Base-by-base conservation (phyloP, 1,140 invertebrate species). In the Lasioglossum albipes region DNA sequence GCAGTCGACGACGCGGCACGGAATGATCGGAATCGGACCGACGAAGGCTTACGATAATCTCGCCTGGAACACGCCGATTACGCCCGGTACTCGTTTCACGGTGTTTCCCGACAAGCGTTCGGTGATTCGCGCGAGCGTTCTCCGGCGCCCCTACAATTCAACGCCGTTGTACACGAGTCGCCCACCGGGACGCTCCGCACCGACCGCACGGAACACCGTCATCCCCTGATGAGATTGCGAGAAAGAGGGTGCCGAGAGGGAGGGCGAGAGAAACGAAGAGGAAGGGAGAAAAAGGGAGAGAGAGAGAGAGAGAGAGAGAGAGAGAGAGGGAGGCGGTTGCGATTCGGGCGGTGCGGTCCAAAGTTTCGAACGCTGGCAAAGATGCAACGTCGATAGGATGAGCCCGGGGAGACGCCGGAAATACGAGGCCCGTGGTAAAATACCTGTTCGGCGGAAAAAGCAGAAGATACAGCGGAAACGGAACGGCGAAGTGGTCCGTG, bases 31-130 rank as follows among this genome's bases (percentile, higher is more conserved):
- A 54, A 41, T 67, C 77, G 52, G 45, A 52, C 68, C 45, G 49
- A n/a, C 49, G 77, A 79, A 79, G 45, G 77, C 77, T 79, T 79
- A 79, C 77, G 77, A 79, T 79, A 79, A 79, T 79, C 77, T 74
- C 52, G 77, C 41, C 20, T 66, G 52, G 70, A 73, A 74, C 77
- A 79, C 77, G 71, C 41, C 77, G 70, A 79, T 74, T 79, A 79
- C 77, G 22, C 62, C 45, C 71, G 18, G 71, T 74, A 61, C 27
- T 67, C 77, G 62, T 66, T 79, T 49, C 49, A 59, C 61, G 49
- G 9, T 45, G 68, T 7, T 64, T 0, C 27, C 62, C n/a, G 13
- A 27, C 31, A 27, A 61, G 10, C 71, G 41, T 67, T 66, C 36
- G 36, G 36, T 2, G 36, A 36, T 31, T 22, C 69, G n/a, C 16